Conservation (phyloP, 2,113 vertebrate species). For the Ochotona princeps region DNA sequence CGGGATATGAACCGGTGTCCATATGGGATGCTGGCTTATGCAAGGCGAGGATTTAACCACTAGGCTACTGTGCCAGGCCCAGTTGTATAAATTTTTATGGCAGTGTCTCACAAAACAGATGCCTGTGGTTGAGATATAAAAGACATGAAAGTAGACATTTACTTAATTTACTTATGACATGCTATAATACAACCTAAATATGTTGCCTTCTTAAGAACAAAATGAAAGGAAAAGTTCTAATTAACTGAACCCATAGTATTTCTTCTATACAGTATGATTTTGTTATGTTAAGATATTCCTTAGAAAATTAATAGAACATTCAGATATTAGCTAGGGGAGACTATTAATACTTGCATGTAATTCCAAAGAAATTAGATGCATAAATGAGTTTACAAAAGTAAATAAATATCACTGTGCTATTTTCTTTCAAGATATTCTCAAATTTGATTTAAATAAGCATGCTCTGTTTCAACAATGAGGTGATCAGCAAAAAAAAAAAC, state of each 20-base stretch:
- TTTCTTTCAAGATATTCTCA: slow-evolving; percentile 32
- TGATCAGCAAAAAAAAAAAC: background rate
- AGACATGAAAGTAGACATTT: slow-evolving; percentile 63
- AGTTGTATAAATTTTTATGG: slow-evolving; percentile 53
- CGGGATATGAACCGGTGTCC: no score
- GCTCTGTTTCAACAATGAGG: background rate
- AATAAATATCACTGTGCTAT: slow-evolving; percentile 6
- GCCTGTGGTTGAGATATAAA: slow-evolving; percentile 66
- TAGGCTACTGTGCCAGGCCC: no score
- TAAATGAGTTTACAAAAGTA: slow-evolving; percentile 45
- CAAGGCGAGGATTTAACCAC: no score
- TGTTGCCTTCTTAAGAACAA: slow-evolving; percentile 63
- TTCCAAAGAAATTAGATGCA: background rate
- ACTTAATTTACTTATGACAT: slow-evolving; percentile 64
- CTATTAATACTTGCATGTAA: background rate
- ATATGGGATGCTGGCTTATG: no score
- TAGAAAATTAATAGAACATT: slow-evolving; percentile 25
- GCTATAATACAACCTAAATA: slow-evolving; percentile 50
- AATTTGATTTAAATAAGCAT: slow-evolving; percentile 29
- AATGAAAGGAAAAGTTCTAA: slow-evolving; percentile 54
- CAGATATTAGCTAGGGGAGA: background rate
- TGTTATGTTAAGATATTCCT: slow-evolving; percentile 18
- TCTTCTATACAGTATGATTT: slow-evolving; percentile 33
- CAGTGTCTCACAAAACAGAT: slow-evolving; percentile 76
- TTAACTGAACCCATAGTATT: slow-evolving; percentile 11